Base-by-base conservation (phyloP, 2,113 vertebrate species). In the Odocoileus virginianus region DNA sequence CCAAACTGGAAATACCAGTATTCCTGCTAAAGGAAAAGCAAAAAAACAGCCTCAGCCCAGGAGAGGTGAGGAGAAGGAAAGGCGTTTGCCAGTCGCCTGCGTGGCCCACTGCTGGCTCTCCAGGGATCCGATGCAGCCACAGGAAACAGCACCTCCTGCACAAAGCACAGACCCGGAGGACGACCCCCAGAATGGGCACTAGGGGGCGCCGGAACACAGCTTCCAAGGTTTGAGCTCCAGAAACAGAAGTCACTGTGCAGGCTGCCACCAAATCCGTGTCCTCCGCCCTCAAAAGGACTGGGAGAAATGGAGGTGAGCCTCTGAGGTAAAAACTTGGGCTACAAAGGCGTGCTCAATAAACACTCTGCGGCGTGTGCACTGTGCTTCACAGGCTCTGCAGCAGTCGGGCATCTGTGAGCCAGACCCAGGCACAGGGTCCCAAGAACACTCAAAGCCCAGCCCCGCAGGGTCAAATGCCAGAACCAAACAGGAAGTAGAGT, bases 111-210 rank as follows among this genome's bases (percentile, higher is more conserved):
- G 47, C 3, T 33, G 78, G 78, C 47, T 55, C 86, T 5, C 28
- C 19, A 30, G 25, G 15, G 27, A 50, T 3, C 3, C 7, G 16
- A 47, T 0, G 23, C 3, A 27, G 36, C 36, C 85, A 15, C 43
- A 7, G 89, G 27, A 83, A 92, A 47, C 30, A 61, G 25, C 13
- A 2, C 47, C 52, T 52, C 16, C 23, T 5, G 30, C 28, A 30
- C 1, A 12, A 15, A 30, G 58, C 6, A 2, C 30, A 25, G 16
- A n/a, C 74, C 28, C 13, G 0, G 36, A 33, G 25, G 30, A 15
- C 19, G 2, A 40, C 0, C 36, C 11, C 55, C 10, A 16, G 15
- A 21, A 16, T 0, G 0, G 6, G 33, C 93, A 83, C 96, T 36
- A 91, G 93, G 60, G 91, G 88, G 76, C 61, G 11, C 61, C 0